These are phyloP conservation scores for Idaea dimidiata DNA, from an alignment of 2,888 invertebrate genomes.

Conservation along the genomic window DNA sequence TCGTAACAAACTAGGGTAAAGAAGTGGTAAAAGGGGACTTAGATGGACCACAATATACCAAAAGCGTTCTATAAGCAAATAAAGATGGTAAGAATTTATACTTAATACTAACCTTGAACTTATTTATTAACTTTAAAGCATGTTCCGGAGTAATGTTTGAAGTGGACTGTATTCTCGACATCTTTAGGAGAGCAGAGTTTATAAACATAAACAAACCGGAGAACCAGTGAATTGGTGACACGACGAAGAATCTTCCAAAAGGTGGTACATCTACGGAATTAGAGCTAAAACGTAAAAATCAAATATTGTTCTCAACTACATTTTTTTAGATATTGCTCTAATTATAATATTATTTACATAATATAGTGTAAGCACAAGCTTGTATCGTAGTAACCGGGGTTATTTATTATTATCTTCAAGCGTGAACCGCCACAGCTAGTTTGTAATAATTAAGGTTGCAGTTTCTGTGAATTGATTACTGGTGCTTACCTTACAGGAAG, in stretches of 20 bases:
- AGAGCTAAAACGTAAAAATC: neutral
- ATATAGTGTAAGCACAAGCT: no score
- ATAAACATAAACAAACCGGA: neutral
- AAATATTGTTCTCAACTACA: neutral
- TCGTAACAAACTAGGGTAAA: no score
- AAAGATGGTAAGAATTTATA: neutral
- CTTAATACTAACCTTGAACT: neutral
- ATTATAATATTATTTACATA: no score
- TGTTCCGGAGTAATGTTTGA: neutral
- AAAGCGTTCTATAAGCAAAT: neutral
- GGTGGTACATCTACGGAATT: neutral
- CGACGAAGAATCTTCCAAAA: neutral
- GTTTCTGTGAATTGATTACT: conserved; percentile 16
- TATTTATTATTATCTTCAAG: no score
- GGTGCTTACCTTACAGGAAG: conserved; percentile 35
- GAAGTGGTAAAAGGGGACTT: no score
- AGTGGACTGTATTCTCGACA: neutral
- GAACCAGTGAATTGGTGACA: neutral
- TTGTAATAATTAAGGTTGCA: no score
- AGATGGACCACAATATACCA: no score
- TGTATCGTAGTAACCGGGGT: no score
- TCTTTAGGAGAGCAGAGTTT: neutral
- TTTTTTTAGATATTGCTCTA: no score
- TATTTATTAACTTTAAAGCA: neutral
- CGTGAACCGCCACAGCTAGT: no score